Conservation (phyloP, 2,888 invertebrate genomes). For the Sisyra nigra region DNA sequence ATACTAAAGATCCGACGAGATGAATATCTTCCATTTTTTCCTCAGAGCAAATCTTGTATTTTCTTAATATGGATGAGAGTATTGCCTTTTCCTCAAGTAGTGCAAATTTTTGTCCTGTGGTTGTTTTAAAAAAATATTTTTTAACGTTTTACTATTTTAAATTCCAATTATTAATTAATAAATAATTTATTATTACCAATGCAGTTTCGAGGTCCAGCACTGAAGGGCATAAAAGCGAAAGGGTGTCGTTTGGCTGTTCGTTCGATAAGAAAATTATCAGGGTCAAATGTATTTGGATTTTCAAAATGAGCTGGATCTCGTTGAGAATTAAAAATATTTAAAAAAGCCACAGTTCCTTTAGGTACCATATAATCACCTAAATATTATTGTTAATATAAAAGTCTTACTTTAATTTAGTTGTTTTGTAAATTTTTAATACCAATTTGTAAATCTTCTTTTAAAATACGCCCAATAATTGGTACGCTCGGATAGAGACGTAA, state of each 20-base stretch:
- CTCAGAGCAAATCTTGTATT: constrained; percentile 16
- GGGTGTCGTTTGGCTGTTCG: constrained; percentile 19
- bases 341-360: constrained; percentile 9
- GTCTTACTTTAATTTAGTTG: background rate
- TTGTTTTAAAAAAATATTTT: constrained; percentile 7
- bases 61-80: constrained; percentile 16
- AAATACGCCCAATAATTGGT: constrained; percentile 21
- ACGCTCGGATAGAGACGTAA: constrained; percentile 25
- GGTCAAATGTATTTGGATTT: constrained; percentile 21
- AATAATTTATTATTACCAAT: constrained; percentile 21
- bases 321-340: constrained; percentile 23
- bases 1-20: constrained; percentile 14
- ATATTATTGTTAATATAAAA: background rate
- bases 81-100: constrained; percentile 17
- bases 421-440: constrained; percentile 14
- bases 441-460: constrained; percentile 19
- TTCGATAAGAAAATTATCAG: constrained; percentile 23
- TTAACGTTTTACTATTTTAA: background rate
- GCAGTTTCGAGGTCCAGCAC: constrained; percentile 24
- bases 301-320: constrained; percentile 22
- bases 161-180: background rate
- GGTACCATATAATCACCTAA: constrained; percentile 5
- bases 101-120: constrained; percentile 20
- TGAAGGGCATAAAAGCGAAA: constrained; percentile 21
- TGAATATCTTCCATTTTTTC: constrained; percentile 16